These are phyloP conservation scores for Natator depressus DNA, from an alignment of 2,113 vertebrate species.

Conservation along the genomic window DNA sequence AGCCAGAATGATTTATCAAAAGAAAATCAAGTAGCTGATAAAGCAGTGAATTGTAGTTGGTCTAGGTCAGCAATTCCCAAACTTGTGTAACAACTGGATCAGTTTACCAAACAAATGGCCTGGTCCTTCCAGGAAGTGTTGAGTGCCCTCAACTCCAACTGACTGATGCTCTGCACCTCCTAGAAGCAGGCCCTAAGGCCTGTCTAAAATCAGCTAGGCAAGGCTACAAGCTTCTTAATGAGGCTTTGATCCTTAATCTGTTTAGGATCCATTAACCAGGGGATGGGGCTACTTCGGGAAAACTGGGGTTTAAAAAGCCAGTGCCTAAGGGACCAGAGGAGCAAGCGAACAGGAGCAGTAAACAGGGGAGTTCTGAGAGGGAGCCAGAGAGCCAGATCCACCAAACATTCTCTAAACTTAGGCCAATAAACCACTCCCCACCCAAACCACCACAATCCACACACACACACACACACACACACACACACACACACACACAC, in stretches of 20 bases:
- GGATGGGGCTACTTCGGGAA: not conserved
- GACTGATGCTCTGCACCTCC: not conserved
- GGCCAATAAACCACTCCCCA: not conserved
- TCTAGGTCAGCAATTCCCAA: not conserved
- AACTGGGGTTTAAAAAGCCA: not conserved
- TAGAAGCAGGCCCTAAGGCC: not conserved
- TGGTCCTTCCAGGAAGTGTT: not conserved
- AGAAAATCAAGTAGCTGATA: not conserved
- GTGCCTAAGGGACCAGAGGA: not conserved
- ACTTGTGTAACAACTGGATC: not conserved
- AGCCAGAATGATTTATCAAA: conserved; percentile 19
- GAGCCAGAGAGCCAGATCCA: not conserved
- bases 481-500: not conserved
- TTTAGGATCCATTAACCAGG: not conserved
- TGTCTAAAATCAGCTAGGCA: not conserved
- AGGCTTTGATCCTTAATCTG: not conserved
- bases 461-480: not conserved
- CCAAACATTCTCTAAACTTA: not conserved
- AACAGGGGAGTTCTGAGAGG: not conserved
- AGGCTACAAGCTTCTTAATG: not conserved
- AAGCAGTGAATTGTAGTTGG: not conserved
- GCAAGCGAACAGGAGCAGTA: not conserved
- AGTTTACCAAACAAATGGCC: not conserved
- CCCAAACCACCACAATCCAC: too few species aligned
- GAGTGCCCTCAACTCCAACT: not conserved